Evolutionary conservation across 2,888 invertebrate genomes (phyloP).

Genomic region (Athalia rosae): DNA sequence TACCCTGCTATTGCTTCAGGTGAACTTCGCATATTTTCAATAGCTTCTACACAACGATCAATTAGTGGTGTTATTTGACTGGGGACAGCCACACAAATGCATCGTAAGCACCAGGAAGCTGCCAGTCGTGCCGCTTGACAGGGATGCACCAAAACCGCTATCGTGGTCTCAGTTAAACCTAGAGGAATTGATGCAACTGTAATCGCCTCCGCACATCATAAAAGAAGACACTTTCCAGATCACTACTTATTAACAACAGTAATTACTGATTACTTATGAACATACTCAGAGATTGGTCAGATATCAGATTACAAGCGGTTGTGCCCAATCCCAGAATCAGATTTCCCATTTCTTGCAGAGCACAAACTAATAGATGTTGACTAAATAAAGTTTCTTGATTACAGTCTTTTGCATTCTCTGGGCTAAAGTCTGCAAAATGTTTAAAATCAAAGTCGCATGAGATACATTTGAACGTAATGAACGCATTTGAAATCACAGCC

Average conservation of each 20-base stretch:
- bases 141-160: conserved; percentile 93
- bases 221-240: too few species aligned
- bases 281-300: conserved; percentile 89
- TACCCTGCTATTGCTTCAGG: conserved; percentile 94
- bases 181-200: conserved; percentile 52
- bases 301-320: conserved; percentile 91
- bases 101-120: conserved; percentile 95
- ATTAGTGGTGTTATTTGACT: conserved; percentile 95
- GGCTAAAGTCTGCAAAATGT: conserved; percentile 83
- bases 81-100: conserved; percentile 94
- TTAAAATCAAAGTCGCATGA: conserved; percentile 10
- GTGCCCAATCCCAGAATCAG: conserved; percentile 95
- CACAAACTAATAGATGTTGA: conserved; percentile 94
- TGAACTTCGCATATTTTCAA: conserved; percentile 92
- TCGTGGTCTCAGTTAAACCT: conserved; percentile 86
- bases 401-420: conserved; percentile 93
- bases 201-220: too few species aligned
- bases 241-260: conserved; percentile 14
- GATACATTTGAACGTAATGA: not conserved
- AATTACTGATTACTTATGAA: conserved; percentile 45
- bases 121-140: conserved; percentile 94
- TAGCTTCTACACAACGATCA: conserved; percentile 90
- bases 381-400: conserved; percentile 93
- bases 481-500: not conserved
- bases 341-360: conserved; percentile 94